Conservation (phyloP, 2,888 invertebrate genomes). For the Galerucella calmariensis region DNA sequence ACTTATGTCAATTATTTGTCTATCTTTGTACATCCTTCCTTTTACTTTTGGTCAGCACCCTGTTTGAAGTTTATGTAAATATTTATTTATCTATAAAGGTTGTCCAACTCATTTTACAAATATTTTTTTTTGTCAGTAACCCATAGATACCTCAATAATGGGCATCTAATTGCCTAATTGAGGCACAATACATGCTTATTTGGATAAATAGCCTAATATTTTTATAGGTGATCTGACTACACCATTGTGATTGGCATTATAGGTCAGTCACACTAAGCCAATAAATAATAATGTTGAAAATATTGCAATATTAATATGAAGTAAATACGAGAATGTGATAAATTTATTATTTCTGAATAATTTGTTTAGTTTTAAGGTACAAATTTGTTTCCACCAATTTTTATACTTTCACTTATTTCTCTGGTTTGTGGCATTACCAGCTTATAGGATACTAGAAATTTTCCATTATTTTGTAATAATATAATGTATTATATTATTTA, state of each 20-base stretch:
- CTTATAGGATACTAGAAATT: no score
- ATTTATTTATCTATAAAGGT: neutral
- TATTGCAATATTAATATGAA: neutral
- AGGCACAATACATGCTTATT: conserved; percentile 8
- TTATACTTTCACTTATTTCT: neutral
- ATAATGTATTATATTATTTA: neutral
- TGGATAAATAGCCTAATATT: neutral
- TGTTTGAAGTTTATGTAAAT: neutral
- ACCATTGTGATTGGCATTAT: no score
- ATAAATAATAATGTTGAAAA: neutral
- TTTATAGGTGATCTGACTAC: neutral
- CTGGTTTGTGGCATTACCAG: no score
- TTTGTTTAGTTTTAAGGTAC: neutral
- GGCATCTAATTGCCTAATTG: neutral
- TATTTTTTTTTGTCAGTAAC: conserved; percentile 6
- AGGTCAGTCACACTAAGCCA: neutral
- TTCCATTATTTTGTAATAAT: no score
- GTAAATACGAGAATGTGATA: neutral
- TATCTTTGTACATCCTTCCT: conserved; percentile 31
- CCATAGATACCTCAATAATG: conserved; percentile 7
- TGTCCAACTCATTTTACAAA: neutral
- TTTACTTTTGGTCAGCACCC: conserved; percentile 1
- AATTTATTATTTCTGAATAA: neutral
- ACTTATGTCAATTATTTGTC: conserved; percentile 30
- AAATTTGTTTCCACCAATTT: neutral